A percentile compares a stretch with the other conserved stretches of the same genome.
Conservation (phyloP, 2,797 vertebrate genomes). For the Hoplostethus mediterraneus region DNA sequence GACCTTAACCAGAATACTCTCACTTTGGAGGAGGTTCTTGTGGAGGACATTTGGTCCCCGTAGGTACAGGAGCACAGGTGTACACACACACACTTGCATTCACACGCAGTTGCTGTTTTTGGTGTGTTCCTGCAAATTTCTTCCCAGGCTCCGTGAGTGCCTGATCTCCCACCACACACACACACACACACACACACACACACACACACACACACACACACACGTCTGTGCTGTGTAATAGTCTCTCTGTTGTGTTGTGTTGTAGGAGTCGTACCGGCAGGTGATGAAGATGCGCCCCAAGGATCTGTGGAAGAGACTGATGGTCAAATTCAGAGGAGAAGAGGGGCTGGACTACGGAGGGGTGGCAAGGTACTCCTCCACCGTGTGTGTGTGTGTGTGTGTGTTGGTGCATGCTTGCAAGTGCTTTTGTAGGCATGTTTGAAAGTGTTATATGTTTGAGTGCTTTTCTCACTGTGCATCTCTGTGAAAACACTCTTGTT, state of each 20-base stretch:
- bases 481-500: neutral
- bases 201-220: no score
- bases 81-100: neutral
- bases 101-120: neutral
- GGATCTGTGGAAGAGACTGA: constrained; percentile 93
- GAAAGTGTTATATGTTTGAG: no score
- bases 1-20: no score
- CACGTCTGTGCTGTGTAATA: no score
- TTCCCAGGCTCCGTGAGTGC: constrained; percentile 9
- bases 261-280: constrained; percentile 92
- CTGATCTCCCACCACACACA: neutral
- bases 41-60: neutral
- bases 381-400: no score
- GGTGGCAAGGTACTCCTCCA: constrained; percentile 84
- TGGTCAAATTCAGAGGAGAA: constrained; percentile 81
- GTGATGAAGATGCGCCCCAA: constrained; percentile 96
- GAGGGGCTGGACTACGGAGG: constrained; percentile 93
- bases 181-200: neutral
- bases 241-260: neutral
- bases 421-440: no score
- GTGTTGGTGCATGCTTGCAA: no score
- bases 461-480: neutral
- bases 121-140: constrained; percentile 14
- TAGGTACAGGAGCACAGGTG: neutral
- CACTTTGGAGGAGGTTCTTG: neutral